Evolutionary conservation across 2,888 invertebrate genomes (phyloP).

Genomic region (Acleris literana): DNA sequence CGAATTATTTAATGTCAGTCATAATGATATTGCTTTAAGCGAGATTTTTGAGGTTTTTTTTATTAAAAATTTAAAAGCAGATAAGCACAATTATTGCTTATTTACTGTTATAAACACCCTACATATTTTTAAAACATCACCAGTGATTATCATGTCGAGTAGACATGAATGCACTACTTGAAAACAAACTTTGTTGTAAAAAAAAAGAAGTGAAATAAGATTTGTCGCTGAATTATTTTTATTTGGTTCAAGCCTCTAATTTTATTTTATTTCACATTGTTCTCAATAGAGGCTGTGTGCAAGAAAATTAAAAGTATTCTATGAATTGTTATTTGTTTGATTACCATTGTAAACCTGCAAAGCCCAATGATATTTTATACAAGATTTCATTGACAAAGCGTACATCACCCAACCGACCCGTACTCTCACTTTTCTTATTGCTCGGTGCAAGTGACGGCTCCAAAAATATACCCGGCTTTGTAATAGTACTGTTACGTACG

Average conservation of each 20-base stretch:
- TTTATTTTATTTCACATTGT: conserved; percentile 62
- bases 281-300: conserved; percentile 82
- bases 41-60: conserved; percentile 20
- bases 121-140: conserved; percentile 16
- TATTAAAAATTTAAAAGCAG: conserved; percentile 8
- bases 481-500: too few relatives aligned
- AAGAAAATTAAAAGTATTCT: conserved; percentile 82
- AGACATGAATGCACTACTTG: conserved; percentile 8
- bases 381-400: too few relatives aligned
- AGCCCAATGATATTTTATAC: too few relatives aligned
- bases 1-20: conserved; percentile 37
- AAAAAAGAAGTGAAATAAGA: conserved; percentile 9
- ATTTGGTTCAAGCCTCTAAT: conserved; percentile 17
- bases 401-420: too few relatives aligned
- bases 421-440: too few relatives aligned
- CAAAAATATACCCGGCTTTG: too few relatives aligned
- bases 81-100: conserved; percentile 14
- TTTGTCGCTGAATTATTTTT: conserved; percentile 17
- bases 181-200: conserved; percentile 9
- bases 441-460: too few relatives aligned
- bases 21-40: conserved; percentile 15
- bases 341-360: conserved; percentile 27
- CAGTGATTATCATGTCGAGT: conserved; percentile 15
- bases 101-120: conserved; percentile 6
- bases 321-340: conserved; percentile 52